Base-by-base conservation (phyloP, 2,888 invertebrate species). In the Calliphora vomitoria region DNA sequence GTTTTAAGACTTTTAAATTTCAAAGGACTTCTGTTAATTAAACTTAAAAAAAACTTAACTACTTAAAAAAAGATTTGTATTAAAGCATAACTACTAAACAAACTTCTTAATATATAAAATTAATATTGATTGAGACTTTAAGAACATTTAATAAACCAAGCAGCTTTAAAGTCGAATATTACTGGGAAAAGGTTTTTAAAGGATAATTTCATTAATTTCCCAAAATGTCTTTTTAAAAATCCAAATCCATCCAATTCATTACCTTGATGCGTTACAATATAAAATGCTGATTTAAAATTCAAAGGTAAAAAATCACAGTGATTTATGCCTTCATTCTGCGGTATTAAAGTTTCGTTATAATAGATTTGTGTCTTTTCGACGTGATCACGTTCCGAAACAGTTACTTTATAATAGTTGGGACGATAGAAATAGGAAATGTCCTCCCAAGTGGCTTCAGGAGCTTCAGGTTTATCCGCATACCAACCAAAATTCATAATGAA, bases 401-500 rank as follows among this genome's bases (percentile, higher is more conserved):
- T 94, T 78, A 94, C 91, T 88, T 91, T 91, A 88, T 93, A 93
- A 83, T 91, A 93, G 76, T 93, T 91, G 81, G 93, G 93, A 86
- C 92, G 93, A 91, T 93, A 94, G 81, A 92, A 93, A 89, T 92
- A 92, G 88, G 93, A 92, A 89, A 91, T 92, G 87, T 94, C 94
- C 85, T 93, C 93, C 95, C 95, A 95, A 90, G 94, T 95, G 81
- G 94, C 95, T 92, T 94, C 94, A 88, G 93, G 93, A 90, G 94
- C 93, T 86, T 92, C 91, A 92, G 91, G 82, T 90, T 91, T 91
- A 87, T 92, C 92, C 82, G 90, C 82, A 88, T 91, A 89, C 93
- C 94, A 93, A 92, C 92, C 92, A 92, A 93, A 93, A 91, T 93
- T 92, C 92, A 93, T 93, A 64, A 38, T 62, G 82, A 68, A 31